phyloP scores from a whole-genome alignment of 2,888 invertebrate genomes.

The Drosophila niveifrons region DNA sequence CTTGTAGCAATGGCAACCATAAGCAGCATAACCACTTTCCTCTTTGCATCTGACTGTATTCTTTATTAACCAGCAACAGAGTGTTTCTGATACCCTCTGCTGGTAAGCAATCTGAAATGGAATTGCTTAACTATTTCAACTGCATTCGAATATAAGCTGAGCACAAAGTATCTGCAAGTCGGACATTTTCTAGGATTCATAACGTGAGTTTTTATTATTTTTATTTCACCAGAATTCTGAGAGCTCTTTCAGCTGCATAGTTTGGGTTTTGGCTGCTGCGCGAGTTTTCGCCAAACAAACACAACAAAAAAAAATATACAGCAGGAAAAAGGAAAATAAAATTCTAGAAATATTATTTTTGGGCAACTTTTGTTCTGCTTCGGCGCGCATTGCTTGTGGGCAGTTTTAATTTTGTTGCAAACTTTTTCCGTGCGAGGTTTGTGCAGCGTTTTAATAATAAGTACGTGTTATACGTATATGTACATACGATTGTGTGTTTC shows the following conservation, averaged over 20 bases:
- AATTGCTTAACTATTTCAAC: background rate
- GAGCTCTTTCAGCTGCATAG: conserved; percentile 44
- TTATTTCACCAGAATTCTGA: conserved; percentile 18
- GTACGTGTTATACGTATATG: conserved; percentile 39
- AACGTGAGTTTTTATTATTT: conserved; percentile 24
- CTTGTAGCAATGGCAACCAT: conserved; percentile 38
- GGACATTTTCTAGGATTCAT: background rate
- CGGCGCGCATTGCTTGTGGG: conserved; percentile 50
- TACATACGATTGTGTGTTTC: background rate
- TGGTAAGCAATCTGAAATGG: background rate
- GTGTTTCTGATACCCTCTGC: conserved; percentile 11
- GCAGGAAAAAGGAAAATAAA: conserved; percentile 34
- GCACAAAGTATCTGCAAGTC: conserved; percentile 11
- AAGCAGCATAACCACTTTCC: conserved; percentile 54
- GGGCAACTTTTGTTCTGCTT: conserved; percentile 55
- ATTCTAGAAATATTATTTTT: conserved; percentile 55
- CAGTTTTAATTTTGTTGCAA: conserved; percentile 70
- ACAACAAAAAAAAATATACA: conserved; percentile 13
- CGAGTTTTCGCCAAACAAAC: conserved; percentile 16
- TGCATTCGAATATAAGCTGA: background rate
- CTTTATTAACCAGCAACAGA: conserved; percentile 54
- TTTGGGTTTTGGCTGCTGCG: conserved; percentile 36
- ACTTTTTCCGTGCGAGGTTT: conserved; percentile 57
- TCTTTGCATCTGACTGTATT: conserved; percentile 39
- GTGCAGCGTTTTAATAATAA: conserved; percentile 76